These are phyloP conservation scores for Hylia prasina DNA, from an alignment of 2,113 vertebrate genomes.

Conservation along the genomic window DNA sequence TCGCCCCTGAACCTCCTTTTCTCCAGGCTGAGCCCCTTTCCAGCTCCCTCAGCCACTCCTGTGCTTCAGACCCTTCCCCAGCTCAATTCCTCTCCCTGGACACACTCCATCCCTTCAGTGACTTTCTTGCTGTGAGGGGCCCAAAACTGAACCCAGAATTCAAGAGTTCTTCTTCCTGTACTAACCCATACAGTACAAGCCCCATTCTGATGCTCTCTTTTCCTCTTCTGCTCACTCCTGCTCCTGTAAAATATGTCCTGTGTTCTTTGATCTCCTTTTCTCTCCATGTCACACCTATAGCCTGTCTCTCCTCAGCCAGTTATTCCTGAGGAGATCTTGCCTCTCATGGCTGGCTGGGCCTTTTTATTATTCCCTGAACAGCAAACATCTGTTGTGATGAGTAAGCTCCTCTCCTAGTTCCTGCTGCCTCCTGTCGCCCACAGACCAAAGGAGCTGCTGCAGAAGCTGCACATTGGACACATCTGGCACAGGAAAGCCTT, in stretches of 20 bases:
- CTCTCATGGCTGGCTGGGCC: not conserved
- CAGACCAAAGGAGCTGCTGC: not conserved
- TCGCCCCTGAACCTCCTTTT: not conserved
- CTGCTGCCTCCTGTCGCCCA: not conserved
- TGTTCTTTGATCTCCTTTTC: not conserved
- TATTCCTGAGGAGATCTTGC: not conserved
- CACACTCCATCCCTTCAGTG: accelerated
- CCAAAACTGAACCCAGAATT: not conserved
- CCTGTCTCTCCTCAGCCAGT: not conserved
- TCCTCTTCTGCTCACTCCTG: not conserved
- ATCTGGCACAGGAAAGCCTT: not conserved
- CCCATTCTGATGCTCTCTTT: not conserved
- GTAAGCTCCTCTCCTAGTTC: not conserved
- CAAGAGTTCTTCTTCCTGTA: not conserved
- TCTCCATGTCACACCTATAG: not conserved
- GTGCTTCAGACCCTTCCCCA: not conserved
- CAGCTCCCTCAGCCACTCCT: not conserved
- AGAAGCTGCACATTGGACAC: not conserved
- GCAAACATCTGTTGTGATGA: not conserved
- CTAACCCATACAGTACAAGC: not conserved
- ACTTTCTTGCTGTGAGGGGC: not conserved
- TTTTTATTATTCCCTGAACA: not conserved
- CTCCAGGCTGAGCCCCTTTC: not conserved
- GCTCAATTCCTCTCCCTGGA: not conserved
- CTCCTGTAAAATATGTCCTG: accelerated